phyloP scores from a whole-genome alignment of 53 echinoderm and acorn worm species.

The Paracentrotus lividus region DNA sequence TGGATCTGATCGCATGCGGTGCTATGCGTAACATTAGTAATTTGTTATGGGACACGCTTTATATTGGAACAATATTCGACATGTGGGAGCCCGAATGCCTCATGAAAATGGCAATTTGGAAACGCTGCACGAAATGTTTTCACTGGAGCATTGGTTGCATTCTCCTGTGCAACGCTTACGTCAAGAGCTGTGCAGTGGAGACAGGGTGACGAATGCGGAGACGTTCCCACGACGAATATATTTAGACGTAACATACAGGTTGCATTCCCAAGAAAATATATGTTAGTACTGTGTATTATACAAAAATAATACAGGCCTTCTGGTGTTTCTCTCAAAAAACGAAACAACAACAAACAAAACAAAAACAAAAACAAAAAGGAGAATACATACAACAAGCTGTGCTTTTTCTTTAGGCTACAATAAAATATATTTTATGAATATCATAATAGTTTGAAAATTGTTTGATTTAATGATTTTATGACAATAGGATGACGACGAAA shows the following conservation, averaged over 20 bases:
- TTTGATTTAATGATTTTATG: too few relatives aligned
- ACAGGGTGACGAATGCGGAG: neutral
- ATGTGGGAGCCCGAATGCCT: neutral
- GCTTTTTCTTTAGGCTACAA: too few relatives aligned
- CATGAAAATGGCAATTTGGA: neutral
- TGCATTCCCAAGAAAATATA: neutral
- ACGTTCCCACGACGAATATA: neutral
- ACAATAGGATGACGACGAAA: too few relatives aligned
- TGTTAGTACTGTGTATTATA: neutral
- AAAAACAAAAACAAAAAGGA: too few relatives aligned
- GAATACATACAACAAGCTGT: too few relatives aligned
- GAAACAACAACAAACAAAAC: too few relatives aligned
- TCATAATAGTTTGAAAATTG: too few relatives aligned
- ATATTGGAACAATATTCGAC: constrained; percentile 16
- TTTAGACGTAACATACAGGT: neutral
- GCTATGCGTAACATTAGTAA: constrained; percentile 63
- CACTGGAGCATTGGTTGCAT: constrained; percentile 6
- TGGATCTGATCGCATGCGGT: neutral
- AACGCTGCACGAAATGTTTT: constrained; percentile 49
- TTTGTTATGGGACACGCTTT: constrained; percentile 56
- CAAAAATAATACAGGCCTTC: too few relatives aligned
- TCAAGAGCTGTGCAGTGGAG: neutral
- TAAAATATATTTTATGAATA: too few relatives aligned
- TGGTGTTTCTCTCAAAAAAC: too few relatives aligned
- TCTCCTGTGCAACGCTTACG: neutral